phyloP scores from a whole-genome alignment of 2,888 invertebrate genomes.

The Tethea ocularis region DNA sequence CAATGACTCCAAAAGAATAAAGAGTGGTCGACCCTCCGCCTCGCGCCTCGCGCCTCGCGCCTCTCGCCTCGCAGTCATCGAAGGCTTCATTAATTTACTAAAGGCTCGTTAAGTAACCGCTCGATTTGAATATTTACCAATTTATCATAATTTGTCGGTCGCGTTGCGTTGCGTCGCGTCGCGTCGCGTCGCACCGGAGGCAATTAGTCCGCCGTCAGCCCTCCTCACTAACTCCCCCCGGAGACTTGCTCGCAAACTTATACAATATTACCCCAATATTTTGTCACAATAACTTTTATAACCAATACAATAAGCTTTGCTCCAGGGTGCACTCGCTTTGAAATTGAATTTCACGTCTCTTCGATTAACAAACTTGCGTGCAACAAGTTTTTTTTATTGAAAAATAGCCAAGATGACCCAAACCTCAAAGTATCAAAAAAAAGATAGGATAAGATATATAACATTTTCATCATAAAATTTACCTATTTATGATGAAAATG shows the following conservation, averaged over 20 bases:
- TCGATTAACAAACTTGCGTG: no score
- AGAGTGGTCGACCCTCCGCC: background rate
- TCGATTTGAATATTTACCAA: conserved; percentile 6
- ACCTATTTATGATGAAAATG: no score
- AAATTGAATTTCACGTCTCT: no score
- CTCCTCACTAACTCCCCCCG: background rate
- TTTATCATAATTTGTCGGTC: conserved; percentile 16
- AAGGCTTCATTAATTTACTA: conserved; percentile 11
- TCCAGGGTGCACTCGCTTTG: no score
- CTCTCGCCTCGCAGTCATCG: background rate
- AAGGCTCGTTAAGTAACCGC: conserved; percentile 11
- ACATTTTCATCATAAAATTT: no score
- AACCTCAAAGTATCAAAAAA: no score
- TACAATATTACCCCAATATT: background rate
- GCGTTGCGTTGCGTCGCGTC: background rate
- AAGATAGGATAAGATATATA: no score
- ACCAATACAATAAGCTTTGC: background rate
- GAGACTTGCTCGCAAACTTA: conserved; percentile 9
- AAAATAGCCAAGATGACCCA: no score
- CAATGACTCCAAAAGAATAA: background rate
- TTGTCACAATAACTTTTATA: background rate
- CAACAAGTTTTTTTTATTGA: no score
- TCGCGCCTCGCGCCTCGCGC: no score
- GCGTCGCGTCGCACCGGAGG: background rate
- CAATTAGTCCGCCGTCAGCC: background rate